Percentiles rank a stretch among this genome's conserved stretches.
Evolutionary conservation across 1,140 invertebrate genomes (phyloP).

Genomic region (Theocolax elegans): DNA sequence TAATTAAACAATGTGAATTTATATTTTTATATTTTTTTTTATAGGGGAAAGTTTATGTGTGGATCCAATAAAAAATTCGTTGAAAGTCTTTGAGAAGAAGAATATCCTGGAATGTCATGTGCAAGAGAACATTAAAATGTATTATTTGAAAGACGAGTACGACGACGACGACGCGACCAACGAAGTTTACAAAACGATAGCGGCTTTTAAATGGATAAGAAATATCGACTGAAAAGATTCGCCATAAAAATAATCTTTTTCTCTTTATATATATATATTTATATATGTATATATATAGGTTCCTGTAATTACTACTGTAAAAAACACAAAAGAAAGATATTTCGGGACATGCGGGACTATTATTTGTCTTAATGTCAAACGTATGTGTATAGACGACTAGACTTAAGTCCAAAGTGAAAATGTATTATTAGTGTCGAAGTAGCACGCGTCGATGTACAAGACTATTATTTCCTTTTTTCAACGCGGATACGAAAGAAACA

Average conservation of each 20-base stretch:
- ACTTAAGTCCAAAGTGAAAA: slow-evolving; percentile 35
- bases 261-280: too few relatives aligned
- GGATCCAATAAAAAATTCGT: slow-evolving; percentile 83
- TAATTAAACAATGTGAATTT: slow-evolving; percentile 13
- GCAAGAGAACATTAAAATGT: slow-evolving; percentile 69
- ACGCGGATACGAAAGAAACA: background rate
- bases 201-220: slow-evolving; percentile 59
- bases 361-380: background rate
- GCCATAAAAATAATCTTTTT: slow-evolving; percentile 11
- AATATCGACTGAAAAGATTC: slow-evolving; percentile 50
- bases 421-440: slow-evolving; percentile 37
- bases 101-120: slow-evolving; percentile 78
- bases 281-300: slow-evolving; percentile 1
- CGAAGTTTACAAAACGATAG: slow-evolving; percentile 56
- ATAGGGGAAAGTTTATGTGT: slow-evolving; percentile 85
- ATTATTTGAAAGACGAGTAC: slow-evolving; percentile 69
- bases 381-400: slow-evolving; percentile 24
- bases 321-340: too few relatives aligned
- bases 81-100: slow-evolving; percentile 82
- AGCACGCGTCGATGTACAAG: slow-evolving; percentile 14
- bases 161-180: slow-evolving; percentile 63
- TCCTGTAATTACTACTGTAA: too few relatives aligned
- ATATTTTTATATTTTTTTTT: slow-evolving; percentile 49
- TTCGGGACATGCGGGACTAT: too few relatives aligned
- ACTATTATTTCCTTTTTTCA: slow-evolving; percentile 35